phyloP scores from a whole-genome alignment of 2,113 vertebrate genomes.

The Syngnathoides biaculeatus region DNA sequence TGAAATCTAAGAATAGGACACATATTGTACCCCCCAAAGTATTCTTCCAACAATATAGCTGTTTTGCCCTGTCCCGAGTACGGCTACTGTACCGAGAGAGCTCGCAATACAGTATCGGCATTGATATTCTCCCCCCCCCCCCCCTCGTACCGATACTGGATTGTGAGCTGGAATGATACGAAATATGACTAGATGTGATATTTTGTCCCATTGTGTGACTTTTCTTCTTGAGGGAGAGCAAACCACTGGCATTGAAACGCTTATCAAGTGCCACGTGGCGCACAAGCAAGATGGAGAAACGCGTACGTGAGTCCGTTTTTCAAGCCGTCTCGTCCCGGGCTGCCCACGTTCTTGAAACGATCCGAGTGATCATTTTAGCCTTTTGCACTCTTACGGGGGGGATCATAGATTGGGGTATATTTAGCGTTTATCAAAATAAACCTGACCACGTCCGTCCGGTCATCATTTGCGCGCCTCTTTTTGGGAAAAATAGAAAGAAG shows the following conservation, averaged over 20 bases:
- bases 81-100: too few species aligned
- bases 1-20: too few species aligned
- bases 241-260: constrained; percentile 64
- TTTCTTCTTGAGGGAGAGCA: constrained; percentile 62
- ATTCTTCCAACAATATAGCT: too few species aligned
- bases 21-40: too few species aligned
- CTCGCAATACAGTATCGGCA: too few species aligned
- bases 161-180: too few species aligned
- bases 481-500: background rate
- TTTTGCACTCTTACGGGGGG: too few species aligned
- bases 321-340: constrained; percentile 35
- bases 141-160: background rate
- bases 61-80: too few species aligned
- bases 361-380: background rate
- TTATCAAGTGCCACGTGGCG: constrained; percentile 66
- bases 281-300: constrained; percentile 67
- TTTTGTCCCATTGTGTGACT: constrained; percentile 19
- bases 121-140: too few species aligned
- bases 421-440: background rate
- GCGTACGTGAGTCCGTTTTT: constrained; percentile 63
- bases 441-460: constrained; percentile 40
- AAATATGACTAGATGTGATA: background rate
- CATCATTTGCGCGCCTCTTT: constrained; percentile 16
- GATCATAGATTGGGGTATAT: too few species aligned
- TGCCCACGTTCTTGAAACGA: constrained; percentile 38